Conservation (phyloP, 1,140 invertebrate genomes). For the Dreissena rostriformis region DNA sequence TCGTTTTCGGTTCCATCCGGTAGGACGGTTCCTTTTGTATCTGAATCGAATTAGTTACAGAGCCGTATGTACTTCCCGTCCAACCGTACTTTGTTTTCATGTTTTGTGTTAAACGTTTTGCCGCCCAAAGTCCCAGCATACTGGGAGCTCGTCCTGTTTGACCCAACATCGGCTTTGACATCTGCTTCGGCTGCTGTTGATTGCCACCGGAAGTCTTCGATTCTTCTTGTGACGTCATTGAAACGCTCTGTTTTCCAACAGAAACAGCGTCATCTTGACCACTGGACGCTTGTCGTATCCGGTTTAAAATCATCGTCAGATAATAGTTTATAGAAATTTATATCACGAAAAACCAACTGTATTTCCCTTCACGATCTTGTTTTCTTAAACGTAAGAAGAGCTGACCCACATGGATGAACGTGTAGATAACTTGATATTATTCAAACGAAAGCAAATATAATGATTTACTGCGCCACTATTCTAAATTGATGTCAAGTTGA, state of each 20-base stretch:
- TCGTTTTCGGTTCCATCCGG: slow-evolving; percentile 68
- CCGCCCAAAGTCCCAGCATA: slow-evolving; percentile 67
- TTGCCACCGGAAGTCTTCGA: background rate
- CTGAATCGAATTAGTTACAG: slow-evolving; percentile 23
- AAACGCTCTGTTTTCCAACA: background rate
- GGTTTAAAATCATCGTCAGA: slow-evolving; percentile 29
- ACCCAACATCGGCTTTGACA: slow-evolving; percentile 36
- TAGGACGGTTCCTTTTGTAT: slow-evolving; percentile 66
- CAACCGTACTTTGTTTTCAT: slow-evolving; percentile 52
- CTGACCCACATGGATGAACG: too few relatives aligned
- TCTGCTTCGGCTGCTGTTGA: background rate
- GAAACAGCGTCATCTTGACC: background rate
- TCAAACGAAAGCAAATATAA: too few relatives aligned
- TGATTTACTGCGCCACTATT: too few relatives aligned
- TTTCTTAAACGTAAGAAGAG: too few relatives aligned
- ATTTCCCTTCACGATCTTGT: too few relatives aligned
- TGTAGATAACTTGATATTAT: too few relatives aligned
- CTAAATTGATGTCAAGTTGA: too few relatives aligned
- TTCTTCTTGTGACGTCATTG: slow-evolving; percentile 26
- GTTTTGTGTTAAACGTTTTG: slow-evolving; percentile 67
- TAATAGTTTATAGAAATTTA: too few relatives aligned
- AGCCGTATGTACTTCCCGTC: slow-evolving; percentile 39
- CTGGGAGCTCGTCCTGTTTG: slow-evolving; percentile 58
- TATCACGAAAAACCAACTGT: too few relatives aligned
- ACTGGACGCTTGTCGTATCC: slow-evolving; percentile 16